Percentiles rank a stretch among this genome's conserved stretches.
Evolutionary conservation across 2,888 invertebrate genomes (phyloP).

Genomic region (Panopea generosa): DNA sequence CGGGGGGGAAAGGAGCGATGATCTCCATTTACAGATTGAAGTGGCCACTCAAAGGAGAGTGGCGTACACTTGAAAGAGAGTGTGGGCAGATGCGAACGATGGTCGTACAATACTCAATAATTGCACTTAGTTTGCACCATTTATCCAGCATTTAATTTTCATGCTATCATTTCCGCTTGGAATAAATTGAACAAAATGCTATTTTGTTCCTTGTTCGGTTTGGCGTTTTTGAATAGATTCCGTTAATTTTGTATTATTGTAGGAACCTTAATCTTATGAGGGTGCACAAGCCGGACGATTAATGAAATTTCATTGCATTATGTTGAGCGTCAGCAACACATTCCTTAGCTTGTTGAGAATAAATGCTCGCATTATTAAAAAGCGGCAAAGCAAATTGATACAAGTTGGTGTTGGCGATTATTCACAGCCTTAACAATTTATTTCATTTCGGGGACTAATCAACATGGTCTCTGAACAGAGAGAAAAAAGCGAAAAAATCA

Average conservation of each 20-base stretch:
- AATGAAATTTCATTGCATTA: conserved; percentile 55
- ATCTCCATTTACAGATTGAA: background rate
- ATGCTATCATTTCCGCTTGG: conserved; percentile 43
- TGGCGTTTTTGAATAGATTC: conserved; percentile 24
- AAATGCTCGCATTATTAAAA: conserved; percentile 52
- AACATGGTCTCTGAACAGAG: background rate
- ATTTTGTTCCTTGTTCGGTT: conserved; percentile 14
- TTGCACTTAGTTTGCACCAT: conserved; percentile 36
- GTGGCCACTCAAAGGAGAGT: conserved; percentile 15
- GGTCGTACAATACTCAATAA: conserved; percentile 42
- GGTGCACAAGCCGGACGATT: conserved; percentile 51
- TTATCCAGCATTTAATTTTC: conserved; percentile 28
- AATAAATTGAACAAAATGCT: conserved; percentile 33
- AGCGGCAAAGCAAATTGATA: conserved; percentile 52
- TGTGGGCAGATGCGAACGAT: conserved; percentile 27
- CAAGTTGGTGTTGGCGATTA: conserved; percentile 31
- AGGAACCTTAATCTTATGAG: conserved; percentile 26
- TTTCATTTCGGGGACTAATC: conserved; percentile 40
- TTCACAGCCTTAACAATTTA: conserved; percentile 46
- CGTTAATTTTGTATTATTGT: conserved; percentile 57
- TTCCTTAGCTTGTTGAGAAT: conserved; percentile 36
- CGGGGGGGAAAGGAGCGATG: too few species aligned
- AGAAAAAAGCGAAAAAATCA: conserved; percentile 37
- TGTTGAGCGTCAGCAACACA: conserved; percentile 15
- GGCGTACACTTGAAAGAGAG: conserved; percentile 27